Evolutionary conservation across 2,113 vertebrate species (phyloP), one percentile per base, ranked within the genome.

Genomic region (Mirza zaza): DNA sequence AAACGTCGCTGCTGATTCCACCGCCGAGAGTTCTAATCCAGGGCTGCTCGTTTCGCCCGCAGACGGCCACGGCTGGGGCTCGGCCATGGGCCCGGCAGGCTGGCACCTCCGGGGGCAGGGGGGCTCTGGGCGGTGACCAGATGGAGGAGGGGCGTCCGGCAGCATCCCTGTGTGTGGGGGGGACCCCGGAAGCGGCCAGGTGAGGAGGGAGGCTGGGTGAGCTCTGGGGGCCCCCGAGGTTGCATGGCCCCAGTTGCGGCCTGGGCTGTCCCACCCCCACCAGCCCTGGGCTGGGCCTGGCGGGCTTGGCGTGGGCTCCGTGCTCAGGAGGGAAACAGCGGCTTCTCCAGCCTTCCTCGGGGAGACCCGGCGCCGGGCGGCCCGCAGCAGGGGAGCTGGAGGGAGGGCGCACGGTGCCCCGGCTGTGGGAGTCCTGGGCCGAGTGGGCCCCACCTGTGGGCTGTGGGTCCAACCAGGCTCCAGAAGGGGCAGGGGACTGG

Each of bases 121-220:
- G 0, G 13, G 13, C 55, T 1, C 6, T 2, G 32, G 63, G 45
- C 14, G 2, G 1, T 0, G 14, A 1, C 18, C 3, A 25, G 34
- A 9, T 0, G 57, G 23, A 42, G 27, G 23, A 29, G 14, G 63
- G 42, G 5, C 0, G 2, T 29, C 2, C 0, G 0, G 0, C 23
- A 12, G n/a, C 1, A 0, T 12, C 50, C 80, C 1, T 25, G 6
- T 4, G 3, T 15, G 63, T 45, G 8, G 6, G 63, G 52, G 8
- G 6, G 36, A 11, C 50, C 23, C 50, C 2, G 4, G 88, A 29
- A 29, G 29, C 0, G 23, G 29, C 23, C 42, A 21, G 61, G 59
- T 0, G 10, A 34, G 68, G 76, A 39, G 21, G 15, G 45, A 36
- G 82, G 10, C 10, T 0, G 3, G 3, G 48, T 1, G 15, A 25